These are phyloP conservation scores for Cephus runcator DNA, from an alignment of 2,888 invertebrate species.

Conservation along the genomic window DNA sequence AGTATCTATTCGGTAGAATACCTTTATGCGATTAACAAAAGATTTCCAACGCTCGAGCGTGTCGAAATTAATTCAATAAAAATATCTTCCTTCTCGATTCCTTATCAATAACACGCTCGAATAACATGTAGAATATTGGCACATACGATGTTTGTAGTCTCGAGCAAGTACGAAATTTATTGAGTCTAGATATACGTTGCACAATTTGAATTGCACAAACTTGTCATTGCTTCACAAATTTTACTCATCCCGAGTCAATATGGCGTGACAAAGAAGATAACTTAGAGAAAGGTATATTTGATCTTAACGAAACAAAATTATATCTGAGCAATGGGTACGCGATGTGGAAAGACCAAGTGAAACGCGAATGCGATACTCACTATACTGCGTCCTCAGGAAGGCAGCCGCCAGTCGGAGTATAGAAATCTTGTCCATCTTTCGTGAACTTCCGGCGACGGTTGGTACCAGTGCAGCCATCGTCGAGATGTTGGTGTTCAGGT, in stretches of 20 bases:
- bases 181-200: not conserved
- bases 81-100: not conserved
- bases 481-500: constrained; percentile 85
- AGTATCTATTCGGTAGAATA: not conserved
- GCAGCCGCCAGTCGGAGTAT: constrained; percentile 88
- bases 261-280: not conserved
- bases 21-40: not conserved
- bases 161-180: not conserved
- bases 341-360: not conserved
- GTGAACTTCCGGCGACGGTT: constrained; percentile 83
- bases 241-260: not conserved
- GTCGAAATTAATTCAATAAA: not conserved
- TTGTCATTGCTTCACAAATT: not conserved
- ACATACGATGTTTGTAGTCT: not conserved
- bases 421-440: constrained; percentile 91
- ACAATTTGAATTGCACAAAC: not conserved
- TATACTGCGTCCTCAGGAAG: constrained; percentile 83
- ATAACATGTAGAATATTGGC: not conserved
- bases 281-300: not conserved
- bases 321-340: not conserved
- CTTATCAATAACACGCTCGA: not conserved
- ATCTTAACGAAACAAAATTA: not conserved
- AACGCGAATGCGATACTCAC: constrained; percentile 54
- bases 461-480: constrained; percentile 86
- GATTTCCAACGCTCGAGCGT: not conserved